These are phyloP conservation scores for Melinaea menophilus DNA, from an alignment of 2,888 invertebrate genomes.

Conservation along the genomic window DNA sequence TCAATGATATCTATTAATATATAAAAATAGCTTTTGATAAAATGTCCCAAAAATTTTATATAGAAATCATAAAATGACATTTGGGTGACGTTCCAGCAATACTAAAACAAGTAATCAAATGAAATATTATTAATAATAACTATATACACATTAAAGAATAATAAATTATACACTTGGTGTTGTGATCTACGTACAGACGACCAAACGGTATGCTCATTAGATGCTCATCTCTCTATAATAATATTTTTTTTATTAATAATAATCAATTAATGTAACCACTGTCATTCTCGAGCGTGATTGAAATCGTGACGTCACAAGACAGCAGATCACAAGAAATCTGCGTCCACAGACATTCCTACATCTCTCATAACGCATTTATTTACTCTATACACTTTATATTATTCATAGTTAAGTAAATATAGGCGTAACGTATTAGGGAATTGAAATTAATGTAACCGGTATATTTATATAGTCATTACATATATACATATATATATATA, in stretches of 20 bases:
- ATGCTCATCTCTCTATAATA: conserved; percentile 35
- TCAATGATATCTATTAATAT: too few relatives aligned
- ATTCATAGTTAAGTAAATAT: conserved; percentile 53
- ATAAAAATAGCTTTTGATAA: too few relatives aligned
- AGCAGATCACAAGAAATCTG: conserved; percentile 14
- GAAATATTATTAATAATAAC: too few relatives aligned
- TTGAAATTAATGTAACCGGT: conserved; percentile 53
- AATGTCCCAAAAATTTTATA: too few relatives aligned
- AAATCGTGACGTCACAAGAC: not conserved
- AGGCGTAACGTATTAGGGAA: conserved; percentile 65
- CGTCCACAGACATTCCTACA: conserved; percentile 51
- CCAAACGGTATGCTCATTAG: conserved; percentile 34
- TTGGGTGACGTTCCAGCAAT: too few relatives aligned
- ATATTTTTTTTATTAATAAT: conserved; percentile 17
- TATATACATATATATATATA: conserved; percentile 32
- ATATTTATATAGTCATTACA: conserved; percentile 46
- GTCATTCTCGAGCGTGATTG: too few relatives aligned
- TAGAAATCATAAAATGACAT: too few relatives aligned
- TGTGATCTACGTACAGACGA: conserved; percentile 30
- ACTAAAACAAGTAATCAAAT: too few relatives aligned
- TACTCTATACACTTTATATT: conserved; percentile 41
- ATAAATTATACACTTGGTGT: conserved; percentile 9
- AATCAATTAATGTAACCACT: not conserved
- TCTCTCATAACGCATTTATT: conserved; percentile 73
- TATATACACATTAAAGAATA: too few relatives aligned